phyloP scores from a whole-genome alignment of 2,888 invertebrate genomes.

The Dexiosoma caninum region DNA sequence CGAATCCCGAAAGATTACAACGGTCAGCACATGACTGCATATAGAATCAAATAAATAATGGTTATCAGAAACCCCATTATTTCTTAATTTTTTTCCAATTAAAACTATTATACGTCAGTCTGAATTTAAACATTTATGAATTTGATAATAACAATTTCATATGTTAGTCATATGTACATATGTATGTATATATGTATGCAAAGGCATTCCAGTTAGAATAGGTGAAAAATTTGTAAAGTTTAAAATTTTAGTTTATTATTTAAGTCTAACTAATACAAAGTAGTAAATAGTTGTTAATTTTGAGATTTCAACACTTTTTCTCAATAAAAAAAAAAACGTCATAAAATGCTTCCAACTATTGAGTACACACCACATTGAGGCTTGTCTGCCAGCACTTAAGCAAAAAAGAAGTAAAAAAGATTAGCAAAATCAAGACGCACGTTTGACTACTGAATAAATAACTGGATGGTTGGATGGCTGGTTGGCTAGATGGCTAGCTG shows the following conservation, averaged over 20 bases:
- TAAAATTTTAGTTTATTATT: background rate
- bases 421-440: conserved; percentile 11
- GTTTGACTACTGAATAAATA: conserved; percentile 29
- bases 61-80: background rate
- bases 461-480: background rate
- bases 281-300: conserved; percentile 48
- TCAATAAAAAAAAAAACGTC: conserved; percentile 1
- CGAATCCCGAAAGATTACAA: too few relatives aligned
- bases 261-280: conserved; percentile 25
- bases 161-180: too few relatives aligned
- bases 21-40: too few relatives aligned
- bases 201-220: background rate
- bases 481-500: background rate
- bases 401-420: background rate
- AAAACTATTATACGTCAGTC: background rate
- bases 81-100: background rate
- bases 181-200: too few relatives aligned
- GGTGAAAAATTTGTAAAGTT: background rate
- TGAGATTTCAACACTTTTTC: conserved; percentile 44
- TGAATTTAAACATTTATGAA: background rate
- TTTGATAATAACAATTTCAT: background rate
- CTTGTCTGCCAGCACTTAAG: background rate
- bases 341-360: background rate
- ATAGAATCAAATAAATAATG: too few relatives aligned
- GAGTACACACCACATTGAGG: background rate